A percentile compares a stretch with the other conserved stretches of the same genome.
Conservation (phyloP, 2,888 invertebrate genomes). For the Zele albiditarsus region DNA sequence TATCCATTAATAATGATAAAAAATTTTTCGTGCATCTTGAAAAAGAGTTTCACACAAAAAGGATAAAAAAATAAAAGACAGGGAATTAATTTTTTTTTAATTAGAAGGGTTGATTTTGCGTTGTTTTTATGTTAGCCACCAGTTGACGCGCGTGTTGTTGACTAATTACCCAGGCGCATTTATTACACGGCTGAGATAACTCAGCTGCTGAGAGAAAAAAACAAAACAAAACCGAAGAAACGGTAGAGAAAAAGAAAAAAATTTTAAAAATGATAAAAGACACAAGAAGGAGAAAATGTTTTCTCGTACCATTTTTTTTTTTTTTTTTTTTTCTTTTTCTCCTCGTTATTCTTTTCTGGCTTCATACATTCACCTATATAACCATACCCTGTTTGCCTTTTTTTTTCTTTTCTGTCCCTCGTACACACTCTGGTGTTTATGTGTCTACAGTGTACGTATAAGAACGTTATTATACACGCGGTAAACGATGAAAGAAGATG, state of each 20-base stretch:
- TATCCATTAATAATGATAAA: too few relatives aligned
- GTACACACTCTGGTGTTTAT: constrained; percentile 8
- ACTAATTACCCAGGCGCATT: constrained; percentile 46
- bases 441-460: background rate
- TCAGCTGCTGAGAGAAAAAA: constrained; percentile 31
- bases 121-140: background rate
- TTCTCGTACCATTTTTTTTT: background rate
- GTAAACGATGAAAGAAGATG: constrained; percentile 26
- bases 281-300: background rate
- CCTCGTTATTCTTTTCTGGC: background rate
- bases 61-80: background rate
- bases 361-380: background rate
- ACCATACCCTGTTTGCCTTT: background rate
- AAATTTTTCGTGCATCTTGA: too few relatives aligned
- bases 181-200: constrained; percentile 43
- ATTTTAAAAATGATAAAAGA: background rate
- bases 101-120: background rate
- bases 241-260: constrained; percentile 17
- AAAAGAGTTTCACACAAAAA: too few relatives aligned
- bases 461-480: constrained; percentile 14
- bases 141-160: constrained; percentile 36
- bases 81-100: background rate
- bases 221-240: constrained; percentile 24
- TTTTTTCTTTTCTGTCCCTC: background rate
- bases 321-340: background rate